phyloP scores from a whole-genome alignment of 1,140 invertebrate genomes.

The Aplysia californica region DNA sequence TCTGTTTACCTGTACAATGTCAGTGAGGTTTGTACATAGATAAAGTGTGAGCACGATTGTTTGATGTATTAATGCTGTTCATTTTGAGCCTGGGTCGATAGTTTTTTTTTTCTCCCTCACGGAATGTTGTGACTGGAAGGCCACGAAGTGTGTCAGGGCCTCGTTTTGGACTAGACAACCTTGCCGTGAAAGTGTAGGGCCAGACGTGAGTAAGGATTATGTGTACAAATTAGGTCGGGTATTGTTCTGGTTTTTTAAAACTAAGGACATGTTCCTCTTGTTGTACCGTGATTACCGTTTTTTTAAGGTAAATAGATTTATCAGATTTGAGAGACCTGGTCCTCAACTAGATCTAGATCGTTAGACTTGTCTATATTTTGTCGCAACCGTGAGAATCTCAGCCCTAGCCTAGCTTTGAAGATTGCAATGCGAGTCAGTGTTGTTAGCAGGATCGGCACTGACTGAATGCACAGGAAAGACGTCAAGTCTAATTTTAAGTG shows the following conservation, averaged over 20 bases:
- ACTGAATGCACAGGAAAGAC: too few species aligned
- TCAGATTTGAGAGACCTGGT: too few species aligned
- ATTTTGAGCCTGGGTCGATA: background rate
- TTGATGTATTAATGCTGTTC: background rate
- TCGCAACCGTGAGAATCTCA: too few species aligned
- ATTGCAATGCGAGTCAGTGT: too few species aligned
- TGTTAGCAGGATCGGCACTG: too few species aligned
- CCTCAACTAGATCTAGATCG: too few species aligned
- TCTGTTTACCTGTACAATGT: background rate
- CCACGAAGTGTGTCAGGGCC: constrained; percentile 40
- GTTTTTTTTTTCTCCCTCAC: background rate
- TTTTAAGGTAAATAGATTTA: too few species aligned
- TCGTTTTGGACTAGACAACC: constrained; percentile 45
- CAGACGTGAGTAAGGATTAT: constrained; percentile 25
- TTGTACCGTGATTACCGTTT: too few species aligned
- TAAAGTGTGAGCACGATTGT: background rate
- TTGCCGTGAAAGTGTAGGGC: constrained; percentile 27
- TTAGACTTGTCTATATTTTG: too few species aligned
- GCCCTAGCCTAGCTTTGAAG: too few species aligned
- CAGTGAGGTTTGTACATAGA: background rate
- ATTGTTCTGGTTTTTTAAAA: constrained; percentile 29
- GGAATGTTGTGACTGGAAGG: constrained; percentile 14
- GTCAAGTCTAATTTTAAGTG: too few species aligned
- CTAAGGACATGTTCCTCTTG: too few species aligned
- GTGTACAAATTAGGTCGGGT: constrained; percentile 27